phyloP scores from a whole-genome alignment of 2,797 vertebrate species.

The Galagoides demidoff region DNA sequence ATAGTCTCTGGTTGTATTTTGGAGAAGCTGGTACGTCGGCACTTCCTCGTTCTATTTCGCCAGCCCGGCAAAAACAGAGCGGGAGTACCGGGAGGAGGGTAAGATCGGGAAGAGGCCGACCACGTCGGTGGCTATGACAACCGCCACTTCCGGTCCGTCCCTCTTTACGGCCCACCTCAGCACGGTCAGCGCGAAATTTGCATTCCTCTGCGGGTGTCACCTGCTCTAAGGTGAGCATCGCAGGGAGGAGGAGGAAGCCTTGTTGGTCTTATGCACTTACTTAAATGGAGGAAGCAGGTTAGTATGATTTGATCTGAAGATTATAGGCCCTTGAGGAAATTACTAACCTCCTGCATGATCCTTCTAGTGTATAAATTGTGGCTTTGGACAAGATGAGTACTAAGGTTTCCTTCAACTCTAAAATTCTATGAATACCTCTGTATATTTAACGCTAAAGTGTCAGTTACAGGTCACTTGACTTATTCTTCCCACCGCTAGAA shows the following conservation, averaged over 20 bases:
- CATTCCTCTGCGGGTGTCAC: neutral
- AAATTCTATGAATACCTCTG: neutral
- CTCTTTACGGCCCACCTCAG: neutral
- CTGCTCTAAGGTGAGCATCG: no score
- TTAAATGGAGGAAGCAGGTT: neutral
- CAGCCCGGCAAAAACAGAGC: neutral
- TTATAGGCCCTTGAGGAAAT: neutral
- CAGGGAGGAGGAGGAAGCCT: no score
- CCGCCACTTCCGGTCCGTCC: constrained; percentile 73
- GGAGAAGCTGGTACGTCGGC: neutral
- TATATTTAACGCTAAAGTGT: constrained; percentile 25
- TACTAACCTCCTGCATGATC: neutral
- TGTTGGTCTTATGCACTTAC: neutral
- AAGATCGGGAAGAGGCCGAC: neutral
- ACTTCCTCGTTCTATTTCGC: neutral
- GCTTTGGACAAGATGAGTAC: neutral
- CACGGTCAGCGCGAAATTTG: constrained; percentile 60
- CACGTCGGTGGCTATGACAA: constrained; percentile 59
- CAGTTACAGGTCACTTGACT: neutral
- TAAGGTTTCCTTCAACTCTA: neutral
- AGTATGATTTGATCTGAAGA: neutral
- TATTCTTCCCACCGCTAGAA: neutral
- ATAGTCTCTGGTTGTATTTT: neutral
- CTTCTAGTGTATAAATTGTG: neutral
- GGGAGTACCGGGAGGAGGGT: neutral